Evolutionary conservation across 2,797 vertebrate species (phyloP).

Genomic region (Oreochromis mossambicus): DNA sequence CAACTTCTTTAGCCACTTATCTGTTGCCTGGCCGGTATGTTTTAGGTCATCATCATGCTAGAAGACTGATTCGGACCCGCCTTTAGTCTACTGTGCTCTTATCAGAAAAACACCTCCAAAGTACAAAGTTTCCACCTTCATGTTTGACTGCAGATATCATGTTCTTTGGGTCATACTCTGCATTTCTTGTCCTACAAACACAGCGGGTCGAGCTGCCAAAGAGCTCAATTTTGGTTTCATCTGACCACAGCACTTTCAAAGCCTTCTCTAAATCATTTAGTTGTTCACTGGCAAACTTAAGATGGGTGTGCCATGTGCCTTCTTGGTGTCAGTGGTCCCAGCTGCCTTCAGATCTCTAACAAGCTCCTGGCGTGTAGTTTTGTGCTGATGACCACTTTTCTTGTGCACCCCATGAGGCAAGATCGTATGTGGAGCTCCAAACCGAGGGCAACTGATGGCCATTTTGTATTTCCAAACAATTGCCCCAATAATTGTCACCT

Average conservation of each 20-base stretch:
- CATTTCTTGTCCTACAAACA: not conserved
- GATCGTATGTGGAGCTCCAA: not conserved
- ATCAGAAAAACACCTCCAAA: not conserved
- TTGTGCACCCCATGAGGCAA: not conserved
- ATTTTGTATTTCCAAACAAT: not conserved
- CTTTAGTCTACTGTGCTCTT: not conserved
- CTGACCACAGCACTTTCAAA: not conserved
- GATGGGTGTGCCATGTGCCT: not conserved
- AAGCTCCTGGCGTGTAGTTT: not conserved
- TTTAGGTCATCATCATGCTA: not conserved
- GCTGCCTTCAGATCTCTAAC: not conserved
- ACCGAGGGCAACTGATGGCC: not conserved
- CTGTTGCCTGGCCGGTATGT: not conserved
- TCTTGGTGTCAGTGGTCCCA: not conserved
- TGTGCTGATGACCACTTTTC: not conserved
- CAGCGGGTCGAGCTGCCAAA: not conserved
- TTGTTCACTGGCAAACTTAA: not conserved
- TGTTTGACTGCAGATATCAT: not conserved
- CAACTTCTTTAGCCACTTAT: not conserved
- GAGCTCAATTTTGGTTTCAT: not conserved
- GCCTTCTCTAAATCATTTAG: not conserved
- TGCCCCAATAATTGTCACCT: not conserved
- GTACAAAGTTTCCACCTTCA: not conserved
- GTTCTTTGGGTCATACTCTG: not conserved
- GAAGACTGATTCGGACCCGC: not conserved